Conservation (phyloP, 2,797 vertebrate species). For the Pelobates cultripes region DNA sequence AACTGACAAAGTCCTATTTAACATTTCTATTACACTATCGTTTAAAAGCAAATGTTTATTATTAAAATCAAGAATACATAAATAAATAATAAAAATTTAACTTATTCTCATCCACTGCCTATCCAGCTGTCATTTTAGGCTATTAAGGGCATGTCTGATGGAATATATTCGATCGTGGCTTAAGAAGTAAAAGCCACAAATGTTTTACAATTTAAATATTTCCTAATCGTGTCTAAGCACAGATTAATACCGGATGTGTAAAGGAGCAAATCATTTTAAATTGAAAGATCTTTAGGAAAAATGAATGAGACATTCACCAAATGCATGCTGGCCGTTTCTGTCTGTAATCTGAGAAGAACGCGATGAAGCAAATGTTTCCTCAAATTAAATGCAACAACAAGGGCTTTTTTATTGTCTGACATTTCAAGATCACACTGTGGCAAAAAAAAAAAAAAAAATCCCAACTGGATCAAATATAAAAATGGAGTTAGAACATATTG, state of each 20-base stretch:
- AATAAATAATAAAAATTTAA: neutral
- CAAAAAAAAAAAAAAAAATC: neutral
- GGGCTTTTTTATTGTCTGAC: neutral
- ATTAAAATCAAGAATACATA: neutral
- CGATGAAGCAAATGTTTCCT: neutral
- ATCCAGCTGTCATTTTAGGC: conserved; percentile 6
- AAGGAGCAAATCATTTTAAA: conserved; percentile 7
- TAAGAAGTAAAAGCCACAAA: conserved; percentile 12
- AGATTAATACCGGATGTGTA: conserved; percentile 1
- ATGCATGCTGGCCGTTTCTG: neutral
- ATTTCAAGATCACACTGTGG: neutral
- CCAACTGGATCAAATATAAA: neutral
- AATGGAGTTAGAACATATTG: neutral
- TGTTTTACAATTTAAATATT: neutral
- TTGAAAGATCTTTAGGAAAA: neutral
- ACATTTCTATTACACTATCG: neutral
- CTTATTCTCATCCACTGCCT: neutral
- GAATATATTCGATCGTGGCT: neutral
- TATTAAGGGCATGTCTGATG: conserved; percentile 3
- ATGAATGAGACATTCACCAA: neutral
- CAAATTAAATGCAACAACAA: neutral
- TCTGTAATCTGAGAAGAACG: neutral
- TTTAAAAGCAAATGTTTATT: neutral
- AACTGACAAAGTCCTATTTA: neutral
- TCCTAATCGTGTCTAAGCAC: neutral